Evolutionary conservation across 1,140 invertebrate genomes (phyloP).

Genomic region (Dendrolimus punctatus): DNA sequence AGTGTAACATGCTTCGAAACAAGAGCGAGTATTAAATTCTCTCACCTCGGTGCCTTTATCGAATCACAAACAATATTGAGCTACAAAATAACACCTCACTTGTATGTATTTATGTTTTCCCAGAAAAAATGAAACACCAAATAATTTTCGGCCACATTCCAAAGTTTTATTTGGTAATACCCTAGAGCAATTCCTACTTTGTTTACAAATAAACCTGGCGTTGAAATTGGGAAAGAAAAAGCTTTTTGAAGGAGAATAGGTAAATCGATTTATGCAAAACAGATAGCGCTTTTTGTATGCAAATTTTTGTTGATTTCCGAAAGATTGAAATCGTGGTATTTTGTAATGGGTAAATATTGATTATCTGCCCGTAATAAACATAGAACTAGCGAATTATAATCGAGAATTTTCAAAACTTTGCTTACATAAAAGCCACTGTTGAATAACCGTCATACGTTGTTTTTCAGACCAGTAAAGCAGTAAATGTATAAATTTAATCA

Average conservation of each 20-base stretch:
- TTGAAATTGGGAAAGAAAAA: slow-evolving; percentile 59
- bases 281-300: slow-evolving; percentile 66
- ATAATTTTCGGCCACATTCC: slow-evolving; percentile 29
- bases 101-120: slow-evolving; percentile 18
- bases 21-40: no score
- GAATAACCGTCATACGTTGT: no score
- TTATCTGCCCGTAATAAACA: slow-evolving; percentile 29
- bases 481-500: no score
- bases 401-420: background rate
- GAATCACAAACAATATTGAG: no score
- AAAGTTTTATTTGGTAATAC: slow-evolving; percentile 65
- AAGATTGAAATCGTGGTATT: slow-evolving; percentile 60
- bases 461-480: no score
- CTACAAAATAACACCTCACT: no score
- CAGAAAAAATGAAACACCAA: slow-evolving; percentile 26
- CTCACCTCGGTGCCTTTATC: no score
- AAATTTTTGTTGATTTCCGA: slow-evolving; percentile 64
- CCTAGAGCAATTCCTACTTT: slow-evolving; percentile 63
- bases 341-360: slow-evolving; percentile 44
- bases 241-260: slow-evolving; percentile 61
- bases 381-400: background rate
- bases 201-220: slow-evolving; percentile 65
- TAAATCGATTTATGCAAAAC: slow-evolving; percentile 68
- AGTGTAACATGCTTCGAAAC: no score
- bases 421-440: no score